Evolutionary conservation across 1,140 invertebrate species (phyloP), one percentile per base, ranked within the genome.

Genomic region (Aphidius ervi): DNA sequence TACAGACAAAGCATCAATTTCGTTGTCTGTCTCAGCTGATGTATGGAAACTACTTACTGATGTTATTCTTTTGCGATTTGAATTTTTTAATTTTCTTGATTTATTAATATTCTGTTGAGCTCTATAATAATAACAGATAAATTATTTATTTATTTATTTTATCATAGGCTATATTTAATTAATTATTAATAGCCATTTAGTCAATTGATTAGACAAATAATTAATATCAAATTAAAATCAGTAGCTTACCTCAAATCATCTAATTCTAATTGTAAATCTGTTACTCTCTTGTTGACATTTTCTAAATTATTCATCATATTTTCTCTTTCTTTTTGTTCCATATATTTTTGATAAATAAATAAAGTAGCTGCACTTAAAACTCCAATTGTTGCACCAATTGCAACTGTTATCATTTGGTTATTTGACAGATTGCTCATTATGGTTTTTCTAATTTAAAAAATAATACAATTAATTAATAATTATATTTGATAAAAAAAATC

Each of bases 261-360:
- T 23, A 79, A 62, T 68, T 78, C 74, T 45, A 64, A 53, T 64
- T 76, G 66, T n/a, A 80, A 61, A 56, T 72, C 68, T 2, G 65
- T 50, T 10, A 80, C 70, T 56, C 68, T 71, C 60, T 67, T 68
- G 60, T 74, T 72, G 0, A 78, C 67, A 61, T 56, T 66, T 9
- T 78, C 67, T 8, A 78, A 60, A 46, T 75, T 72, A 42, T 59
- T 61, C 73, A 81, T 74, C 63, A 82, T 75, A 64, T 79, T 77
- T 20, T 77, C 74, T 64, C 84, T 77, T 56, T 83, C 68, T 66
- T 82, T 81, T 63, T 85, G 81, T 49, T 83, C 83, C 56, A 83
- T 78, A n/a, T 85, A 75, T 69, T 83, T 85, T 61, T 87, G 82
- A 59, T 85, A 84, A 50, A 88, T 79, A 64, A 85, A 83, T 55